These are phyloP conservation scores for Rostratula benghalensis DNA, from an alignment of 2,113 vertebrate genomes.

Conservation along the genomic window DNA sequence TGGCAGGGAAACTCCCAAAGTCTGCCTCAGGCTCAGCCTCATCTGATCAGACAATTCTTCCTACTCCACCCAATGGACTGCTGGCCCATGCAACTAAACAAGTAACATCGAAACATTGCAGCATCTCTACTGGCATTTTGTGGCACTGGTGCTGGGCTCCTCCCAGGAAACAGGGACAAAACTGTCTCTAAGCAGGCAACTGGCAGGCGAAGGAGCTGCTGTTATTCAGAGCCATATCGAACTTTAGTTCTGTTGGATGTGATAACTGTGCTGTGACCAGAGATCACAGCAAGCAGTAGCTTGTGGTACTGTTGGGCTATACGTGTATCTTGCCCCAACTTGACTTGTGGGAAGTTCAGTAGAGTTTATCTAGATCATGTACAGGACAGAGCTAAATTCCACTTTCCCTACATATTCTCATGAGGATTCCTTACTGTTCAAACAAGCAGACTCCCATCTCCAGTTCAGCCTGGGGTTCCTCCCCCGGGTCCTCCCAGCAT, in stretches of 20 bases:
- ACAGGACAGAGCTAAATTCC: not conserved
- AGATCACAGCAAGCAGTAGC: not conserved
- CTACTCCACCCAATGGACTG: not conserved
- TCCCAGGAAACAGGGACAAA: not conserved
- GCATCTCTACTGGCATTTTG: not conserved
- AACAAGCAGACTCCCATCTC: not conserved
- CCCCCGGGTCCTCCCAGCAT: not conserved
- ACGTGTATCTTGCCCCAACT: not conserved
- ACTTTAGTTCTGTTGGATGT: no score
- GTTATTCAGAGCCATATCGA: not conserved
- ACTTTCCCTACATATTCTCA: not conserved
- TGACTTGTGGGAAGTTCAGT: not conserved
- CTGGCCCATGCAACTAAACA: not conserved
- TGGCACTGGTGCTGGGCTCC: not conserved
- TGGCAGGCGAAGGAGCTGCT: not conserved
- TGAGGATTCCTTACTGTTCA: accelerated
- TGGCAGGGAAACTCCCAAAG: not conserved
- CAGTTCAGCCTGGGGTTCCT: not conserved
- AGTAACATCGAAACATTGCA: not conserved
- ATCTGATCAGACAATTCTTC: not conserved
- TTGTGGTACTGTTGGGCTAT: accelerated
- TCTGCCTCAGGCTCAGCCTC: not conserved
- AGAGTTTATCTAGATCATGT: not conserved
- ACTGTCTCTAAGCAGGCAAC: not conserved
- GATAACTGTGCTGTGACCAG: accelerated